Evolutionary conservation across 53 echinoderm and acorn worm species (phyloP).

Genomic region (Paracentrotus lividus): DNA sequence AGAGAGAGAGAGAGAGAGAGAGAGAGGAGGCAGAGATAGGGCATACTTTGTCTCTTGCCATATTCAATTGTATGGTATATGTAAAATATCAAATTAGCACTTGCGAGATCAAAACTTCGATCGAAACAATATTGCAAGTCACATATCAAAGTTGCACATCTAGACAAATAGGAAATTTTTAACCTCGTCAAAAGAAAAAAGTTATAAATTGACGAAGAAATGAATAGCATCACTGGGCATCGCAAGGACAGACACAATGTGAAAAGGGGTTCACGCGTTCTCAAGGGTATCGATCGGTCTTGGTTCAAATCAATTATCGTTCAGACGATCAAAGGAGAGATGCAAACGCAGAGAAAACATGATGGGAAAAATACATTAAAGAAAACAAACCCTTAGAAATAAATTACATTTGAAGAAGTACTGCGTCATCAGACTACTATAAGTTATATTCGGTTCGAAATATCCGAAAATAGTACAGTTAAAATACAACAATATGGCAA

Average conservation of each 20-base stretch:
- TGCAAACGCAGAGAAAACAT: neutral
- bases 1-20: neutral
- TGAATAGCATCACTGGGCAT: neutral
- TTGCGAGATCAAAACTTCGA: neutral
- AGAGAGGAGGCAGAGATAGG: neutral
- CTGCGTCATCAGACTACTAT: neutral
- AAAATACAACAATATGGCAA: too few species aligned
- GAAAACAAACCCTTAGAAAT: neutral
- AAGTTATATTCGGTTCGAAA: neutral
- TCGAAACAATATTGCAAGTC: neutral
- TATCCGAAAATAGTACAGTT: too few species aligned
- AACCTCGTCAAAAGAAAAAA: constrained; percentile 51
- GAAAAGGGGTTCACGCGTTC: neutral
- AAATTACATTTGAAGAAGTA: neutral
- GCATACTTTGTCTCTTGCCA: neutral
- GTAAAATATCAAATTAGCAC: neutral
- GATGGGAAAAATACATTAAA: neutral
- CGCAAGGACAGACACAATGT: neutral
- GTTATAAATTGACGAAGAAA: neutral
- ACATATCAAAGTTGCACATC: too few species aligned
- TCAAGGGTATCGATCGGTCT: neutral
- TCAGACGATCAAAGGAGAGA: neutral
- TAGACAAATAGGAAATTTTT: neutral
- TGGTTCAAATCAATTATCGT: neutral
- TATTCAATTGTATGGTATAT: neutral